These are phyloP conservation scores for Brachypterus glaber DNA, from an alignment of 2,888 invertebrate genomes.

Conservation along the genomic window DNA sequence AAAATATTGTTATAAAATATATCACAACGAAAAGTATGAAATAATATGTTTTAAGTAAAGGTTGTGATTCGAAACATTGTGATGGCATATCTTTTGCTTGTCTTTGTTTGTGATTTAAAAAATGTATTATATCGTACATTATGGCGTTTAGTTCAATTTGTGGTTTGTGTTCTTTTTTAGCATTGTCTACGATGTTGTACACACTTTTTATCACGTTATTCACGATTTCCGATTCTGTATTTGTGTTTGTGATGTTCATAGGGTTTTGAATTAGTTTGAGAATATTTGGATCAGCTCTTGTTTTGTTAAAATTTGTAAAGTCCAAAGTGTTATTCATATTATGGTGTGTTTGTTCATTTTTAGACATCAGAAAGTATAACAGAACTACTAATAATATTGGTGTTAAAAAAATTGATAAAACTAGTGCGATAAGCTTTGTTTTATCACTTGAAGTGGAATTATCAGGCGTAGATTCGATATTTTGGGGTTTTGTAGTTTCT, in stretches of 20 bases:
- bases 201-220: constrained; percentile 29
- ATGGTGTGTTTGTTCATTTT: no score
- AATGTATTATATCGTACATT: constrained; percentile 24
- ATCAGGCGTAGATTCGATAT: constrained; percentile 4
- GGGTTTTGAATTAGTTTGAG: constrained; percentile 26
- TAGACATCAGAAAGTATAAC: no score
- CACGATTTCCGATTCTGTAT: constrained; percentile 24
- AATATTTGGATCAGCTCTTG: constrained; percentile 18
- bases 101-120: constrained; percentile 18
- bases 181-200: constrained; percentile 30
- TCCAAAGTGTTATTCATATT: no score
- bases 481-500: no score
- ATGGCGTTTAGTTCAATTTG: constrained; percentile 13
- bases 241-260: constrained; percentile 23
- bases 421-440: constrained; percentile 13
- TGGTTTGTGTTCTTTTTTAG: constrained; percentile 14
- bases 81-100: constrained; percentile 12
- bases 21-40: constrained; percentile 29
- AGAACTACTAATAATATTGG: constrained; percentile 24
- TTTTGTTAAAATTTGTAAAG: constrained; percentile 18
- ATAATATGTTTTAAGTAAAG: constrained; percentile 28
- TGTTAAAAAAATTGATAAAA: constrained; percentile 21
- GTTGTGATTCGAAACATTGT: constrained; percentile 16
- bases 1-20: constrained; percentile 29
- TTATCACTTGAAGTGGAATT: constrained; percentile 3